phyloP scores from a whole-genome alignment of 1,140 invertebrate species.

The Aleiodes sp. region DNA sequence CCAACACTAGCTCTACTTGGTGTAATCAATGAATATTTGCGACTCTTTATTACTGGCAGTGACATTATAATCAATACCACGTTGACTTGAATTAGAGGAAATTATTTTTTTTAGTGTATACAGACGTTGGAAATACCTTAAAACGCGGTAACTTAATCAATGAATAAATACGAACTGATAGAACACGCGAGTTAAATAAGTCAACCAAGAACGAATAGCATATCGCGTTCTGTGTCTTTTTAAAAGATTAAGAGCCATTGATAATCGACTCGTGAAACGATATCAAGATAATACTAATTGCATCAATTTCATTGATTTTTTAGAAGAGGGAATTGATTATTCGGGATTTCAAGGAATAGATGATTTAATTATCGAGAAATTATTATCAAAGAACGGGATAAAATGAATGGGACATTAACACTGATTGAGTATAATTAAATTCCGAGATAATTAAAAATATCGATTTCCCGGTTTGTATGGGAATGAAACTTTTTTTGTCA shows the following conservation, averaged over 20 bases:
- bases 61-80: not conserved
- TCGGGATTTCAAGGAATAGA: not conserved
- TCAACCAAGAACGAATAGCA: too few relatives aligned
- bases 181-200: not conserved
- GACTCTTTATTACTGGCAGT: conserved; percentile 16
- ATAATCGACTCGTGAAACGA: not conserved
- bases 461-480: too few relatives aligned
- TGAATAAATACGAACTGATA: conserved; percentile 27
- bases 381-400: too few relatives aligned
- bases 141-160: conserved; percentile 7
- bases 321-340: not conserved
- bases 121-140: not conserved
- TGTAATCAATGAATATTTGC: conserved; percentile 35
- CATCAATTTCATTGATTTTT: not conserved
- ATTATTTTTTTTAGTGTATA: too few relatives aligned
- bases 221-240: not conserved
- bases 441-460: too few relatives aligned
- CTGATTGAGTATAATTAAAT: too few relatives aligned
- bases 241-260: not conserved
- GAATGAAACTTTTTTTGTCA: too few relatives aligned
- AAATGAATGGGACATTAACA: too few relatives aligned
- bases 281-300: conserved; percentile 2
- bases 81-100: not conserved
- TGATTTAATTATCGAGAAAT: too few relatives aligned
- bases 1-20: conserved; percentile 24